Conservation (phyloP, 2,888 invertebrate species). For the Epinotia brunnichana region DNA sequence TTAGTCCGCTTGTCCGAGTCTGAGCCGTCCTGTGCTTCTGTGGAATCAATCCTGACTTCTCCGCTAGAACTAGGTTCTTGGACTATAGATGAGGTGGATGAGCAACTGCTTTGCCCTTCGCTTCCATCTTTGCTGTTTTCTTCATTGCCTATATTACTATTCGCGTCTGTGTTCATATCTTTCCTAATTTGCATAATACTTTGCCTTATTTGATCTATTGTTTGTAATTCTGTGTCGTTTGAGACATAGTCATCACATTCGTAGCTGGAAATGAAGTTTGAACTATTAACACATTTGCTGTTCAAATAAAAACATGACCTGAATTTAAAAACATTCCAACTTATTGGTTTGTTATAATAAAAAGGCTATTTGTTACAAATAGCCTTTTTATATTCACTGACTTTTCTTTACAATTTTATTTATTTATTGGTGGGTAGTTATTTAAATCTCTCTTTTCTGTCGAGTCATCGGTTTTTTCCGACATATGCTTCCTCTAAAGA, state of each 20-base stretch:
- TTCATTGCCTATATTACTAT: conserved; percentile 57
- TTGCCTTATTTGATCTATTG: conserved; percentile 84
- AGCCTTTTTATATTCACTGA: no score
- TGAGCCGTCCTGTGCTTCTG: conserved; percentile 55
- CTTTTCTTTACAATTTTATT: no score
- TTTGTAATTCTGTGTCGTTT: conserved; percentile 85
- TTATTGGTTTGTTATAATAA: no score
- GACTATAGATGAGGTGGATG: conserved; percentile 48
- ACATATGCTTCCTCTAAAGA: no score
- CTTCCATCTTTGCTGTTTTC: conserved; percentile 61
- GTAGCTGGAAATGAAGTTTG: conserved; percentile 84
- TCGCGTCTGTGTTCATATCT: conserved; percentile 52
- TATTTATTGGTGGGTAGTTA: no score
- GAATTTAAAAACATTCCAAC: no score
- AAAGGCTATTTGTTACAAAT: no score
- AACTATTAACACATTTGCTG: no score
- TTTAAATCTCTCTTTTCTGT: no score
- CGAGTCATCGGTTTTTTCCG: no score
- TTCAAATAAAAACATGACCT: no score
- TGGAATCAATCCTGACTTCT: conserved; percentile 51
- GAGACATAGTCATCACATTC: conserved; percentile 91
- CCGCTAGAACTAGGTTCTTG: conserved; percentile 54
- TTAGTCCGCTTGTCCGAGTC: conserved; percentile 66
- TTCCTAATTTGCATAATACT: conserved; percentile 67
- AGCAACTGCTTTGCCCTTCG: conserved; percentile 55